A percentile compares a stretch with the other conserved stretches of the same genome.
phyloP scores from a whole-genome alignment of 2,888 invertebrate genomes.

The Cetonia aurata region DNA sequence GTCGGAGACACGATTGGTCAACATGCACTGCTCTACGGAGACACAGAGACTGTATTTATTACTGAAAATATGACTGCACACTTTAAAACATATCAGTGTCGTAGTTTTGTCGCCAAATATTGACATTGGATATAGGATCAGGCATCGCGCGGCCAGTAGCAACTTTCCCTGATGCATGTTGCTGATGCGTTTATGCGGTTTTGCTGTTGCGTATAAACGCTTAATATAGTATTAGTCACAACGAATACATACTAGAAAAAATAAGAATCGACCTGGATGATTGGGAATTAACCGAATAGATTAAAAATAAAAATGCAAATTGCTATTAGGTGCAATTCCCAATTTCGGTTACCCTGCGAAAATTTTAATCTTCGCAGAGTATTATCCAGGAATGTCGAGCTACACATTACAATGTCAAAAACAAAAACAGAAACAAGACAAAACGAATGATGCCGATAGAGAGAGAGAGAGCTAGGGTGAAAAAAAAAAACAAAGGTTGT shows the following conservation, averaged over 20 bases:
- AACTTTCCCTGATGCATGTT: too few relatives aligned
- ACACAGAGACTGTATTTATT: background rate
- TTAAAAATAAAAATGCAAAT: background rate
- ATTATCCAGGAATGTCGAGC: too few relatives aligned
- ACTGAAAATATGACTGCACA: too few relatives aligned
- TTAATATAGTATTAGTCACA: conserved; percentile 37
- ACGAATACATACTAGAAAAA: background rate
- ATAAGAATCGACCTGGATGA: background rate
- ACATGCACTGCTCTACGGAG: conserved; percentile 79
- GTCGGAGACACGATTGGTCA: conserved; percentile 91
- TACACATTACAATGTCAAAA: background rate
- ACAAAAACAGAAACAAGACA: background rate
- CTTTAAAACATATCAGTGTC: background rate
- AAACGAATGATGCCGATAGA: conserved; percentile 8
- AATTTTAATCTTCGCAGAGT: too few relatives aligned
- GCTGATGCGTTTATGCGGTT: background rate
- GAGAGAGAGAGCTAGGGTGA: conserved; percentile 8
- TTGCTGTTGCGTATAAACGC: conserved; percentile 1
- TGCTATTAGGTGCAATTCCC: too few relatives aligned
- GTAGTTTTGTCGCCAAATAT: too few relatives aligned
- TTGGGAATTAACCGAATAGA: background rate
- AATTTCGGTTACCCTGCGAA: too few relatives aligned
- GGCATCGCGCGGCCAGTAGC: conserved; percentile 5
- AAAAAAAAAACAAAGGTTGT: background rate
- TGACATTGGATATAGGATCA: conserved; percentile 6